These are phyloP conservation scores for Melieria omissa DNA, from an alignment of 2,888 invertebrate species.

Conservation along the genomic window DNA sequence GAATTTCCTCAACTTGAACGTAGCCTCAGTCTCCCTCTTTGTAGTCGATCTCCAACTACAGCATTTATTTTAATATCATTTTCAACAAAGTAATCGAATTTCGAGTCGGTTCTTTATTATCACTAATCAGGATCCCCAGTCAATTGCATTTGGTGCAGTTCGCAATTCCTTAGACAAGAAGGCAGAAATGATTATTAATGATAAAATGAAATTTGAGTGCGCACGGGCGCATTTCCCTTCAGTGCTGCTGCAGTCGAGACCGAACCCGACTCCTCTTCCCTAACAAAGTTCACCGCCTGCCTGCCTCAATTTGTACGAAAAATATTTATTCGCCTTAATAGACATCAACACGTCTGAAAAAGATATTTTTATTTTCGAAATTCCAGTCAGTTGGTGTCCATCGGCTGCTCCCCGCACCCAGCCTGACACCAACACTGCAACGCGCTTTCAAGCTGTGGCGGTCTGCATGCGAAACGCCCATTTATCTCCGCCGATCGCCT, in stretches of 20 bases:
- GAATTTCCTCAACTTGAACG: too few relatives aligned
- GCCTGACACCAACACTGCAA: too few relatives aligned
- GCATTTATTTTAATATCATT: too few relatives aligned
- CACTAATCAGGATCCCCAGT: background rate
- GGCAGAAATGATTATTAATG: conserved; percentile 38
- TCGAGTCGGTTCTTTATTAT: too few relatives aligned
- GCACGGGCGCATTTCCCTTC: conserved; percentile 1
- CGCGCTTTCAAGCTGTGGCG: too few relatives aligned
- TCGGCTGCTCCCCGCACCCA: too few relatives aligned
- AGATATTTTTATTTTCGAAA: conserved; percentile 36
- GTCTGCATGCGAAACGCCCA: conserved; percentile 33
- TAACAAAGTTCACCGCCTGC: conserved; percentile 10
- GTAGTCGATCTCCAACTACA: too few relatives aligned
- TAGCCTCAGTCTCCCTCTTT: too few relatives aligned
- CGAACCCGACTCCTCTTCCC: background rate
- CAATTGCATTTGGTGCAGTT: background rate
- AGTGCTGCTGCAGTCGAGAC: background rate
- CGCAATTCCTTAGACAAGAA: conserved; percentile 1
- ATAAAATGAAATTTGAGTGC: conserved; percentile 23
- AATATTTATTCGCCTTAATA: conserved; percentile 60
- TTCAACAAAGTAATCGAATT: too few relatives aligned
- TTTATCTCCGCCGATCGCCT: conserved; percentile 23
- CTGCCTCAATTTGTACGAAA: conserved; percentile 48
- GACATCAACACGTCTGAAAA: conserved; percentile 56
- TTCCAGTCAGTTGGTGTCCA: background rate